Evolutionary conservation across 2,888 invertebrate species (phyloP).

Genomic region (Empis stercorea): DNA sequence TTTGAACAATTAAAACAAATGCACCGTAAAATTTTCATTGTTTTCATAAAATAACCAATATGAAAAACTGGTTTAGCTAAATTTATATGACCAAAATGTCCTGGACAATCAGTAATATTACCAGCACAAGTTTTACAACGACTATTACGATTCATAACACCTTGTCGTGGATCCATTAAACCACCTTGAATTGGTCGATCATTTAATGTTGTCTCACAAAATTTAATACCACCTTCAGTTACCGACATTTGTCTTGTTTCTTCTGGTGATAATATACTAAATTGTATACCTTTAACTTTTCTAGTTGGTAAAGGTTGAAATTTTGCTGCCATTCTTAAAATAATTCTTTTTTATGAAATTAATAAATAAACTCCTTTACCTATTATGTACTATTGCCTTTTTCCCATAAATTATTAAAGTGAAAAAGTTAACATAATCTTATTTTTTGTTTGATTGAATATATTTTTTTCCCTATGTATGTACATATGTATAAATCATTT

Average conservation of each 20-base stretch:
- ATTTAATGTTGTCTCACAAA: not conserved
- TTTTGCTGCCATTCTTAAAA: not conserved
- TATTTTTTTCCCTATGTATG: too few species aligned
- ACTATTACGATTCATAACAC: constrained; percentile 79
- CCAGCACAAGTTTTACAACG: constrained; percentile 87
- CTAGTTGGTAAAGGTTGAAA: constrained; percentile 47
- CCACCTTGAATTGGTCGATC: constrained; percentile 52
- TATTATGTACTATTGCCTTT: too few species aligned
- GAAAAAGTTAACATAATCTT: too few species aligned
- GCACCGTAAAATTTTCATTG: constrained; percentile 83
- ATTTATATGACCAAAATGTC: constrained; percentile 95
- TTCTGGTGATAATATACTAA: constrained; percentile 93
- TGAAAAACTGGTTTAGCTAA: constrained; percentile 94
- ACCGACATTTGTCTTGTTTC: constrained; percentile 94
- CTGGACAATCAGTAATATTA: constrained; percentile 91
- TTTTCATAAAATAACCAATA: constrained; percentile 86
- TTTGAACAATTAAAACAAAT: constrained; percentile 96
- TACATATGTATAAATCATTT: too few species aligned
- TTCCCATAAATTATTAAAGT: too few species aligned
- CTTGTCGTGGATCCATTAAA: constrained; percentile 94
- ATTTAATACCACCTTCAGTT: constrained; percentile 79
- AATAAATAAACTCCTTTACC: too few species aligned
- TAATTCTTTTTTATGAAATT: too few species aligned
- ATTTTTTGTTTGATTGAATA: too few species aligned
- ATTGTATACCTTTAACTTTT: constrained; percentile 86